A percentile compares a stretch with the other conserved stretches of the same genome.
Conservation (phyloP, 37 sponge, comb jelly and placozoan genomes). For the Eunapius fragilis region DNA sequence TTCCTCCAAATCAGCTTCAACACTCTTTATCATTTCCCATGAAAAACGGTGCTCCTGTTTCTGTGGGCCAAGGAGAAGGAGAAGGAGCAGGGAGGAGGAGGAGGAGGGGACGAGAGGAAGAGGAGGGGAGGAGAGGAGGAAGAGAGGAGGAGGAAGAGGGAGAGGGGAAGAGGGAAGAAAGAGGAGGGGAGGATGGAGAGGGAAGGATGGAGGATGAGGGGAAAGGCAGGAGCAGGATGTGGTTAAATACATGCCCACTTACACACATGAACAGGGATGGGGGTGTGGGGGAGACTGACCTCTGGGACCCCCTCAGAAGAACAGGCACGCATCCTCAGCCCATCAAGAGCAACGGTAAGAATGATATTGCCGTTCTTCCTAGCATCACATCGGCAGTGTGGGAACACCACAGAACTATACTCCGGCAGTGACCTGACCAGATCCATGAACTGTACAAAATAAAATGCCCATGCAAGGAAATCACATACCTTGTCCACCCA, state of each 20-base stretch:
- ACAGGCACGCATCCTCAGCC: constrained; percentile 75
- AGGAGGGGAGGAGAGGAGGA: too few relatives aligned
- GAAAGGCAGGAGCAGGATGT: too few relatives aligned
- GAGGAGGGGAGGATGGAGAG: too few relatives aligned
- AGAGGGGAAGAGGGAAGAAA: too few relatives aligned
- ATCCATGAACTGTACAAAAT: constrained; percentile 69
- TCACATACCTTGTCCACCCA: too few relatives aligned
- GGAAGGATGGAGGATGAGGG: too few relatives aligned
- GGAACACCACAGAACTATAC: constrained; percentile 86
- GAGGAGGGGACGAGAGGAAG: background rate
- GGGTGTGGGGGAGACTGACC: constrained; percentile 25
- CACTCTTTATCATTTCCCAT: constrained; percentile 70
- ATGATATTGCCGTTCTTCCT: constrained; percentile 93
- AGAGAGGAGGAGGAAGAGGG: too few relatives aligned
- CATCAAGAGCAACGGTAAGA: constrained; percentile 36
- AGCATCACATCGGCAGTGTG: constrained; percentile 91
- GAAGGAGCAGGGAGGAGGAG: background rate
- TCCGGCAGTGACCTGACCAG: constrained; percentile 55
- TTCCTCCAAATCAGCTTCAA: constrained; percentile 86
- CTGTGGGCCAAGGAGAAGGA: constrained; percentile 2
- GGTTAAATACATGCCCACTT: too few relatives aligned
- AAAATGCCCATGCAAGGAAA: background rate
- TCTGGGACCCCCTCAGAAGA: constrained; percentile 58
- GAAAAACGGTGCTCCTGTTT: constrained; percentile 74
- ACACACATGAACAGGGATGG: too few relatives aligned